These are phyloP conservation scores for Gadus macrocephalus DNA, from an alignment of 2,113 vertebrate genomes.

Conservation along the genomic window DNA sequence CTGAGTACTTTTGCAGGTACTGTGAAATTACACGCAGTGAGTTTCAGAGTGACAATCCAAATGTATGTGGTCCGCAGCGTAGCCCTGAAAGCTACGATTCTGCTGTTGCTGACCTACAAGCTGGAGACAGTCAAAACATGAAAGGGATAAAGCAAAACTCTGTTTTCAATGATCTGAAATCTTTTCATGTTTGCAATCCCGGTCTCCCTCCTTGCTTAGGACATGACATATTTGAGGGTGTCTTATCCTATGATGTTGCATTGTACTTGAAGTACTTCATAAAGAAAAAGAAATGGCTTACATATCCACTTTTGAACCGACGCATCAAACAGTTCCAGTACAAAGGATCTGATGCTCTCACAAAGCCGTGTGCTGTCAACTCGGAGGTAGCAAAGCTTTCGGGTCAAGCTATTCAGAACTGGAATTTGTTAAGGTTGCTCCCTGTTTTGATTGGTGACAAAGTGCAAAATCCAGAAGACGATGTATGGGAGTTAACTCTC, in stretches of 20 bases:
- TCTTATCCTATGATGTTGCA: constrained; percentile 37
- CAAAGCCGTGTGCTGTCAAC: constrained; percentile 37
- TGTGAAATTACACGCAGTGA: constrained; percentile 34
- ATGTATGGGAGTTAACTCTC: constrained; percentile 31
- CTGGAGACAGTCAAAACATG: constrained; percentile 5
- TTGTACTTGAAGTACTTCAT: constrained; percentile 36
- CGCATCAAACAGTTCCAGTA: constrained; percentile 40
- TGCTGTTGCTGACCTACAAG: constrained; percentile 22
- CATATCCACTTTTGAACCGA: constrained; percentile 29
- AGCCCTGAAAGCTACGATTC: constrained; percentile 29
- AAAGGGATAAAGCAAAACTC: constrained; percentile 37
- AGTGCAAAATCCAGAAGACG: constrained; percentile 37
- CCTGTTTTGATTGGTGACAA: constrained; percentile 38
- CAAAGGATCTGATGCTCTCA: constrained; percentile 37
- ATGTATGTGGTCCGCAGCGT: constrained; percentile 31
- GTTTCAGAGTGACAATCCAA: constrained; percentile 29
- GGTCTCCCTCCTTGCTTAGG: constrained; percentile 37
- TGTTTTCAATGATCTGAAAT: constrained; percentile 27
- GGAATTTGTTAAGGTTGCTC: constrained; percentile 36
- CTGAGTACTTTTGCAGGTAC: too few species aligned
- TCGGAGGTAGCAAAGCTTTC: constrained; percentile 13
- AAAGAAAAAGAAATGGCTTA: constrained; percentile 31
- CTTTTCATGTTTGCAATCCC: constrained; percentile 35
- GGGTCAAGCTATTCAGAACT: constrained; percentile 33
- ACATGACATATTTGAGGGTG: constrained; percentile 35